A percentile compares a stretch with the other conserved stretches of the same genome.
Evolutionary conservation across 1,140 invertebrate genomes (phyloP).

Genomic region (Drosophila orena): DNA sequence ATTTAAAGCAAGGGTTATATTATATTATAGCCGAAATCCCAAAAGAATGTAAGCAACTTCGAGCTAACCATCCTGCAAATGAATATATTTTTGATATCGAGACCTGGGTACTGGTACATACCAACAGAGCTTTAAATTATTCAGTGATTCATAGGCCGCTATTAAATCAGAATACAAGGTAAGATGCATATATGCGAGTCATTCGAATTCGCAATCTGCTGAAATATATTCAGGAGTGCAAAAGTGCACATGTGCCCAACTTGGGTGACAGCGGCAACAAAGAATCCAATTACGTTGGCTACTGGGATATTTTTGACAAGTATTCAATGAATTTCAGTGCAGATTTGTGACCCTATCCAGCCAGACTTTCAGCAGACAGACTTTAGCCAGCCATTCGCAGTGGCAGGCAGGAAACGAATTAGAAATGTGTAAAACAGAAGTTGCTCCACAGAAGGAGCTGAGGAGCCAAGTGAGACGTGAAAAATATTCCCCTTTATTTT

Average conservation of each 20-base stretch:
- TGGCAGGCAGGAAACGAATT: conserved; percentile 64
- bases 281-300: conserved; percentile 72
- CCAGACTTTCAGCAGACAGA: conserved; percentile 25
- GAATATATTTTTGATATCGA: too few relatives aligned
- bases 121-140: neutral
- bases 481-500: conserved; percentile 34
- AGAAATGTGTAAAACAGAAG: conserved; percentile 83
- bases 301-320: conserved; percentile 79
- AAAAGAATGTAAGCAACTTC: too few relatives aligned
- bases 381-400: conserved; percentile 4
- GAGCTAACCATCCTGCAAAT: too few relatives aligned
- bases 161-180: conserved; percentile 3
- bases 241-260: conserved; percentile 69
- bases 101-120: neutral
- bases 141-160: neutral
- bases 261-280: conserved; percentile 30
- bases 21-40: neutral
- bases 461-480: conserved; percentile 58
- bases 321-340: conserved; percentile 83
- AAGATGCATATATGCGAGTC: neutral
- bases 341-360: conserved; percentile 60
- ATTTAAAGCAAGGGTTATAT: neutral
- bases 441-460: conserved; percentile 52
- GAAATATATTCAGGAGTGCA: conserved; percentile 67
- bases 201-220: conserved; percentile 13